Evolutionary conservation across 2,113 vertebrate species (phyloP), one percentile per base, ranked within the genome.

Genomic region (Rhinichthys klamathensis): DNA sequence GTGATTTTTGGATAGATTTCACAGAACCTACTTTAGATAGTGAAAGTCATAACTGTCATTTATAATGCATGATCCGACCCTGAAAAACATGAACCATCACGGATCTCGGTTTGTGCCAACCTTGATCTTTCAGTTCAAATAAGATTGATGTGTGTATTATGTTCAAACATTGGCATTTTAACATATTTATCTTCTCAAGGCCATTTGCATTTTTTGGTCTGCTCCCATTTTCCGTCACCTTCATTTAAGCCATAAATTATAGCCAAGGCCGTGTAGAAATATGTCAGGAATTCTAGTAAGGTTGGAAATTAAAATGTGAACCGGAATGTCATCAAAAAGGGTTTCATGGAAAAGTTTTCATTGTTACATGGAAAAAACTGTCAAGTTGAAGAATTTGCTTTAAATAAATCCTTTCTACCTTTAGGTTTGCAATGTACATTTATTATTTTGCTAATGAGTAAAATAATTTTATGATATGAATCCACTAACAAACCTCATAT

Each of bases 51-150:
- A 46, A 15, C 23, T 46, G 70, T 73, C 32, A 27, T 83, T 83
- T 58, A 46, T 84, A 56, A 54, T 77, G 25, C 12, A 56, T 3
- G 44, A 79, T 41, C 23, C 32, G 84, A 54, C 78, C 80, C 58
- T 67, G 73, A 51, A 51, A 2, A 30, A 25, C 69, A 12, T 51
- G 77, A 79, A 54, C 75, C 23, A 6, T 44, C 23, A 18, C 16
- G 25, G 12, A 82, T 56, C 32, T 49, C 6, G 4, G 6, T 79
- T 51, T 41, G 72, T 82, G 27, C 13, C 72, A 67, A 30, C 80
- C 85, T 83, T 87, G 72, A 63, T 87, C 85, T 77, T 78, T 72
- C 51, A 32, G 54, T 67, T 72, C 8, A 72, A 41, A 25, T 56
- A 41, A 78, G 81, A 79, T 79, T 84, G 54, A 54, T 87, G 27